Evolutionary conservation across 2,113 vertebrate species (phyloP), one percentile per base, ranked within the genome.

Genomic region (Hydrolagus affinis): DNA sequence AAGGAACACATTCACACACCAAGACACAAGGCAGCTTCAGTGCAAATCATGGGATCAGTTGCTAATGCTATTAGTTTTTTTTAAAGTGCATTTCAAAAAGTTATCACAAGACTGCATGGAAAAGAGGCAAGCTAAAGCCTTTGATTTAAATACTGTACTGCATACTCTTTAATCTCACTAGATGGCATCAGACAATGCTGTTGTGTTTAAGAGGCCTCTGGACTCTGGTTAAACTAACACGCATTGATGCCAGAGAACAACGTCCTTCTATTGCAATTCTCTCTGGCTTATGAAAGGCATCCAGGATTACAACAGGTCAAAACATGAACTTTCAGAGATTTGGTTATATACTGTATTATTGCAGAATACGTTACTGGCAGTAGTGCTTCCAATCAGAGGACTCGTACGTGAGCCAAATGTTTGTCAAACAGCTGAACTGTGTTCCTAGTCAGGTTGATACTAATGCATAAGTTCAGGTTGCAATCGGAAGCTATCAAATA

Each of bases 221-320:
- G 19, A 60, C 59, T 62, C 59, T 60, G 76, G 62, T 77, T 21
- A 23, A 14, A 1, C 10, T 0, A 21, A n/a, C n/a, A n/a, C 44
- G 8, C 60, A 30, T 25, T 66, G 60, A 83, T 66, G 14, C n/a
- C 30, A 15, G 64, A 28, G 8, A 66, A 11, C 70, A 10, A 25
- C 6, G 70, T 17, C 30, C 32, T 72, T 17, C 28, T 57, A 85
- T 21, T 12, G 28, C 14, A 12, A 44, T 21, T 8, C 62, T 25
- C 2, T 69, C 83, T 11, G 30, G 66, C 44, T 56, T 28, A 10
- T 85, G 30, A 71, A 85, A 85, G 85, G 85, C 7, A 71, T 59
- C 56, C 44, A 85, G 70, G 69, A 85, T 30, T 32, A 73, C n/a
- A 57, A 14, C 19, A n/a, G 14, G 28, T 70, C 6, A 44, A 44